Percentiles rank a stretch among this genome's conserved stretches.
These are phyloP conservation scores for Pocillopora grandis DNA, from an alignment of 92 coral and sea anemone genomes.

Conservation along the genomic window DNA sequence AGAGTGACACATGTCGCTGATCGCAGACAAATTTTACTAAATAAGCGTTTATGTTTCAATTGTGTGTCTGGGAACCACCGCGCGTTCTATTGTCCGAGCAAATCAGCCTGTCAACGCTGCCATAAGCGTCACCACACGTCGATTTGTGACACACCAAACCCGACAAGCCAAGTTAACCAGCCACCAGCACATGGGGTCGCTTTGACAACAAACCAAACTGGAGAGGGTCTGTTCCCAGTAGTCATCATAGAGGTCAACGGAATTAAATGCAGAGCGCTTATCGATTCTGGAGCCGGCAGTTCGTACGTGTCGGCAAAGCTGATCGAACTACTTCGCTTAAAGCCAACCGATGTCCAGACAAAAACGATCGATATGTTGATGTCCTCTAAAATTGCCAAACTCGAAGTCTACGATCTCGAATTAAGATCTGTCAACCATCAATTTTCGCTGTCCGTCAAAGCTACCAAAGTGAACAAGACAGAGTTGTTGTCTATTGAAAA, in stretches of 20 bases:
- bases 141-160: slow-evolving; percentile 3
- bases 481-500: too few relatives aligned
- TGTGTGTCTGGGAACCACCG: slow-evolving; percentile 17
- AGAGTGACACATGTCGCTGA: slow-evolving; percentile 7
- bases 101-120: not conserved
- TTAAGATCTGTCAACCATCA: too few relatives aligned
- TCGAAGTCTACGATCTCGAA: slow-evolving; percentile 25
- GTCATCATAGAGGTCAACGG: slow-evolving; percentile 28
- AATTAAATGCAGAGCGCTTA: slow-evolving; percentile 2
- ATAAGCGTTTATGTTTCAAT: slow-evolving; percentile 23
- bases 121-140: not conserved
- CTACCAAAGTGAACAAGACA: too few relatives aligned
- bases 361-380: slow-evolving; percentile 39
- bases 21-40: slow-evolving; percentile 7
- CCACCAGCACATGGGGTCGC: not conserved
- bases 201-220: not conserved
- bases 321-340: slow-evolving; percentile 8
- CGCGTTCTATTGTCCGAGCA: slow-evolving; percentile 14
- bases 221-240: slow-evolving; percentile 24
- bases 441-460: too few relatives aligned
- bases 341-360: slow-evolving; percentile 19
- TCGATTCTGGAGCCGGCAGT: slow-evolving; percentile 29
- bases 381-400: slow-evolving; percentile 16
- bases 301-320: slow-evolving; percentile 33
- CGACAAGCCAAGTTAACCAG: not conserved